phyloP scores from a whole-genome alignment of 2,888 invertebrate species.

The Blastobasis adustella region DNA sequence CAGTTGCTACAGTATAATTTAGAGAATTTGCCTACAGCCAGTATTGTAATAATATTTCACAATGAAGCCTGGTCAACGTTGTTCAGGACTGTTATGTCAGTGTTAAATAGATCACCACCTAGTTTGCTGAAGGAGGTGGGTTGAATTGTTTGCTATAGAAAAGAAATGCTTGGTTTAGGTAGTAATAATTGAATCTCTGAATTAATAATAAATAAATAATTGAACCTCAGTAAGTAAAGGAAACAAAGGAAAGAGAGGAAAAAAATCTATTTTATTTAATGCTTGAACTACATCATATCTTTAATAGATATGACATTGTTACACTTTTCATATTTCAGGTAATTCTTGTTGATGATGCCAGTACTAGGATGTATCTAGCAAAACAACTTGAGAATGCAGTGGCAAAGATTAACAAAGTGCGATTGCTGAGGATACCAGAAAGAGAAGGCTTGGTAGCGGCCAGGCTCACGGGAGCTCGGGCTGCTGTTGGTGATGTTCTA shows the following conservation, averaged over 20 bases:
- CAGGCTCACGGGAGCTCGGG: slow-evolving; percentile 88
- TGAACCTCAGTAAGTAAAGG: too few species aligned
- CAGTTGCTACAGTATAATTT: slow-evolving; percentile 47
- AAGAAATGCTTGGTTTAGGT: too few species aligned
- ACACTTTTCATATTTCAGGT: slow-evolving; percentile 35
- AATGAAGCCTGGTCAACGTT: slow-evolving; percentile 99
- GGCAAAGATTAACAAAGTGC: slow-evolving; percentile 42
- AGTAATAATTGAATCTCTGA: too few species aligned
- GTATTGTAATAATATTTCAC: slow-evolving; percentile 97
- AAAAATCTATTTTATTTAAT: too few species aligned
- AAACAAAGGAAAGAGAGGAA: too few species aligned
- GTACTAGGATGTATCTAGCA: slow-evolving; percentile 53
- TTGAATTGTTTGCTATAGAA: background rate
- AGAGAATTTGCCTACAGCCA: slow-evolving; percentile 86
- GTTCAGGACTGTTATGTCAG: slow-evolving; percentile 94
- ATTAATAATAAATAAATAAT: too few species aligned
- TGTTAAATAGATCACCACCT: slow-evolving; percentile 89
- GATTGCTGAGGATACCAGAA: slow-evolving; percentile 83
- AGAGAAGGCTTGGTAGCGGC: slow-evolving; percentile 93
- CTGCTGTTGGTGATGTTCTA: slow-evolving; percentile 87
- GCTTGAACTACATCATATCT: too few species aligned
- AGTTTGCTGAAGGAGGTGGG: slow-evolving; percentile 85
- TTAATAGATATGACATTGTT: too few species aligned
- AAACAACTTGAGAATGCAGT: slow-evolving; percentile 56
- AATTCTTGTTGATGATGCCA: slow-evolving; percentile 65